Evolutionary conservation across 1,140 invertebrate species (phyloP).

Genomic region (Drosophila jambulina): DNA sequence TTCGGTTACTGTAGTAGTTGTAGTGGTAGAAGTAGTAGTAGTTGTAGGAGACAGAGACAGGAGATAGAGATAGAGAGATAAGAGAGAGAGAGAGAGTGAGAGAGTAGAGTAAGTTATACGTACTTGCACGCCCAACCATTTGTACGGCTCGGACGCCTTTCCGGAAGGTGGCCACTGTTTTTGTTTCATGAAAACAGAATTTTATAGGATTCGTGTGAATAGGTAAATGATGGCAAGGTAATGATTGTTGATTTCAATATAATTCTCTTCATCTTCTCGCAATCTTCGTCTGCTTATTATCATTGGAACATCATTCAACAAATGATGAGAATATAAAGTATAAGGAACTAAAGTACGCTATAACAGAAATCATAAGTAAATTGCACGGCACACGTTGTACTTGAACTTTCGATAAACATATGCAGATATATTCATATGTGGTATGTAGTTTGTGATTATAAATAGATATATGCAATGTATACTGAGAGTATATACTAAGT

Average conservation of each 20-base stretch:
- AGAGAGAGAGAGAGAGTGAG: constrained; percentile 61
- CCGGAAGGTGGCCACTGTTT: constrained; percentile 98
- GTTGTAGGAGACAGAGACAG: constrained; percentile 57
- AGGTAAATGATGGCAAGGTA: constrained; percentile 84
- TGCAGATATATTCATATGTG: constrained; percentile 64
- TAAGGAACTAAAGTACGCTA: constrained; percentile 32
- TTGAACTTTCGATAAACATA: constrained; percentile 62
- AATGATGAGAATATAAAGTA: constrained; percentile 45
- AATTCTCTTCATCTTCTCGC: constrained; percentile 43
- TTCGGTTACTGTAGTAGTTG: constrained; percentile 56
- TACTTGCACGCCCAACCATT: constrained; percentile 98
- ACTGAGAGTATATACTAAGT: constrained; percentile 59
- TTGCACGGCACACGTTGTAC: constrained; percentile 62
- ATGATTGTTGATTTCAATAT: constrained; percentile 70
- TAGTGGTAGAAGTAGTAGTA: constrained; percentile 29
- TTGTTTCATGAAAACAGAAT: constrained; percentile 85
- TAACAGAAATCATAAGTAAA: constrained; percentile 43
- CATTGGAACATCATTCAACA: constrained; percentile 60
- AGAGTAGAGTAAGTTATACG: constrained; percentile 88
- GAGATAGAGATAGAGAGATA: constrained; percentile 54
- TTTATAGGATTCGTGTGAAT: constrained; percentile 85
- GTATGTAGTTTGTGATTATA: constrained; percentile 64
- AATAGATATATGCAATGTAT: constrained; percentile 55
- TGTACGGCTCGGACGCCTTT: constrained; percentile 99
- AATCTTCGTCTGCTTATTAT: constrained; percentile 48